Evolutionary conservation across 2,888 invertebrate genomes (phyloP), one percentile per base, ranked within the genome.

Genomic region (Linyphia triangularis): DNA sequence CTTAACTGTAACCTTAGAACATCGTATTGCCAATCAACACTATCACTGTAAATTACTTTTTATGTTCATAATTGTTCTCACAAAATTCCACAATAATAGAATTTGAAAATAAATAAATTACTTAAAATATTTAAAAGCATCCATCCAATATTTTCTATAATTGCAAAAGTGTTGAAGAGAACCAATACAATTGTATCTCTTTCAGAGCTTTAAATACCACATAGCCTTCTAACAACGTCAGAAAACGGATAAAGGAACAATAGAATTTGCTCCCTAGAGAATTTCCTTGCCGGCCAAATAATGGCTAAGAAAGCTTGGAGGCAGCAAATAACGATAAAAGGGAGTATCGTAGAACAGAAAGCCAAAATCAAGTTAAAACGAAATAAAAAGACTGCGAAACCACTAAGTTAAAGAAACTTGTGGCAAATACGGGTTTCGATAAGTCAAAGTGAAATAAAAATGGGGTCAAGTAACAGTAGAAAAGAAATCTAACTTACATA

Each of bases 341-440:
- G 40, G 37, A 37, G 22, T 81, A 57, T 63, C 63, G 30, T 69
- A 40, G 69, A 37, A 22, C 40, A 22, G 40, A 37, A 59, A 77
- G 40, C 40, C 67, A 67, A 84, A 84, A 75, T 67, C 83, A 67
- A 84, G 75, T 84, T 75, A 84, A 73, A 82, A 84, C 28, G 57
- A 70, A 81, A 33, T 37, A 81, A 81, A 51, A 59, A 70, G 24
- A 26, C 26, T 13, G 63, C 63, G 33, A n/a, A 67, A 30, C 33
- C 63, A 6, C 63, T 30, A 28, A 77, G 67, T 69, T 28, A 59
- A 61, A 69, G 37, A 67, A 77, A 77, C 59, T 77, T 69, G 77
- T 61, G 69, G 77, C 37, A 77, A 77, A 77, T 77, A 75, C 69
- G 59, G 57, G 28, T 59, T 61, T 40, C 77, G 33, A 77, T 85